phyloP scores from a whole-genome alignment of 2,797 vertebrate genomes.

The Propithecus perrieri region DNA sequence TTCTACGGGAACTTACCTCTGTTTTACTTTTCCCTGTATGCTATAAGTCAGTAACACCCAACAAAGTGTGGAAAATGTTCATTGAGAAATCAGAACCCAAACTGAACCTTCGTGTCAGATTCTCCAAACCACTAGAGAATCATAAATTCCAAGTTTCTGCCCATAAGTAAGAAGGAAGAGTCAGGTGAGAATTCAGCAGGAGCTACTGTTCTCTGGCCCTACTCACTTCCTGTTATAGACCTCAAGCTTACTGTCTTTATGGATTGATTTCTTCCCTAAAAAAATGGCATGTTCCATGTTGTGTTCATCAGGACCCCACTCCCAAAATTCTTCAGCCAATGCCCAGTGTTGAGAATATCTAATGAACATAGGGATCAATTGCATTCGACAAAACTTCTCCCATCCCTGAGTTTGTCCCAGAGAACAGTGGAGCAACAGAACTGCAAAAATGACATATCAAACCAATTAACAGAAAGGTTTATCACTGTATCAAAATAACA shows the following conservation, averaged over 20 bases:
- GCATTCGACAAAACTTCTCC: neutral
- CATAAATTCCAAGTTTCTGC: neutral
- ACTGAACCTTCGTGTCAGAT: neutral
- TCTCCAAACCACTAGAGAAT: neutral
- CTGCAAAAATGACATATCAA: neutral
- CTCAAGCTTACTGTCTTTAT: neutral
- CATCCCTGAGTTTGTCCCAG: neutral
- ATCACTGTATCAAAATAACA: neutral
- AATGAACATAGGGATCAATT: neutral
- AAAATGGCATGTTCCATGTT: neutral
- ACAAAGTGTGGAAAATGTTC: neutral
- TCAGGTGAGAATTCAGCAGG: neutral
- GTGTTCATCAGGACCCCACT: neutral
- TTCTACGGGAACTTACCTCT: neutral
- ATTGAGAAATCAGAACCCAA: slow-evolving; percentile 61
- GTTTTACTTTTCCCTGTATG: neutral
- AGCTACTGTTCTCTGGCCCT: neutral
- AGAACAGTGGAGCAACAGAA: neutral
- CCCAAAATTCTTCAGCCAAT: neutral
- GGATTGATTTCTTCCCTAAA: neutral
- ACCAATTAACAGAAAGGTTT: neutral
- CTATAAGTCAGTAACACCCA: neutral
- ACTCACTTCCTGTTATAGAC: neutral
- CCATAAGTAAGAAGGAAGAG: neutral
- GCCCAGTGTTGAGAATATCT: neutral